phyloP scores from a whole-genome alignment of 1,140 invertebrate genomes.

The Cyphomyrmex costatus region DNA sequence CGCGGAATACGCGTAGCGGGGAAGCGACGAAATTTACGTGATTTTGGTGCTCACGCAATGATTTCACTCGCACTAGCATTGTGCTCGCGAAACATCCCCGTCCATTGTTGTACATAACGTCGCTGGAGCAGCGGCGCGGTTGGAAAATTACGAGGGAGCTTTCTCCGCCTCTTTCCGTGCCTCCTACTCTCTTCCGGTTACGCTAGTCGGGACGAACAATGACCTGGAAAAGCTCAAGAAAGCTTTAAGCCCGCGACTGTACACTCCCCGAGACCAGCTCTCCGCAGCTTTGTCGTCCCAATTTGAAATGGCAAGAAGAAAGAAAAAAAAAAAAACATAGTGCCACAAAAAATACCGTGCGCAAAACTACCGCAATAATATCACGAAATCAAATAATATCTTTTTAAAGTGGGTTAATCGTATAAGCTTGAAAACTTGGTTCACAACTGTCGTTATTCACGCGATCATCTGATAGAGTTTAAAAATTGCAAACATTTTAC shows the following conservation, averaged over 20 bases:
- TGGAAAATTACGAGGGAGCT: slow-evolving; percentile 75
- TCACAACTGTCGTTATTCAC: neutral
- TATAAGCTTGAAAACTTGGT: neutral
- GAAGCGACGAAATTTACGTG: slow-evolving; percentile 68
- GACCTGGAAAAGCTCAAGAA: slow-evolving; percentile 73
- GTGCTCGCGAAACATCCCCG: slow-evolving; percentile 66
- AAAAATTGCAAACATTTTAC: slow-evolving; percentile 20
- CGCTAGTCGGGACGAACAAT: slow-evolving; percentile 70
- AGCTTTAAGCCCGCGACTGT: slow-evolving; percentile 61
- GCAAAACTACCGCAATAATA: neutral
- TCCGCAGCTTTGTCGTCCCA: slow-evolving; percentile 29
- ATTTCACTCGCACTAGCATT: slow-evolving; percentile 68
- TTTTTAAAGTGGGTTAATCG: slow-evolving; percentile 14
- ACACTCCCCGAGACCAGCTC: slow-evolving; percentile 6
- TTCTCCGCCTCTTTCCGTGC: slow-evolving; percentile 56
- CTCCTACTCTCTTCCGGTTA: slow-evolving; percentile 68
- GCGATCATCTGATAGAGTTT: neutral
- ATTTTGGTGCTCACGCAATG: slow-evolving; percentile 60
- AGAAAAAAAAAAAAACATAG: neutral
- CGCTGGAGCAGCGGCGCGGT: slow-evolving; percentile 62
- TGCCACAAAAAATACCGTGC: neutral
- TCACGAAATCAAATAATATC: neutral
- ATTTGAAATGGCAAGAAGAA: neutral
- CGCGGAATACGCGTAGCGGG: neutral
- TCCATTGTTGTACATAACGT: slow-evolving; percentile 72